Percentiles rank a stretch among this genome's conserved stretches.
These are phyloP conservation scores for Laodelphax striatellus DNA, from an alignment of 1,140 invertebrate species.

Conservation along the genomic window DNA sequence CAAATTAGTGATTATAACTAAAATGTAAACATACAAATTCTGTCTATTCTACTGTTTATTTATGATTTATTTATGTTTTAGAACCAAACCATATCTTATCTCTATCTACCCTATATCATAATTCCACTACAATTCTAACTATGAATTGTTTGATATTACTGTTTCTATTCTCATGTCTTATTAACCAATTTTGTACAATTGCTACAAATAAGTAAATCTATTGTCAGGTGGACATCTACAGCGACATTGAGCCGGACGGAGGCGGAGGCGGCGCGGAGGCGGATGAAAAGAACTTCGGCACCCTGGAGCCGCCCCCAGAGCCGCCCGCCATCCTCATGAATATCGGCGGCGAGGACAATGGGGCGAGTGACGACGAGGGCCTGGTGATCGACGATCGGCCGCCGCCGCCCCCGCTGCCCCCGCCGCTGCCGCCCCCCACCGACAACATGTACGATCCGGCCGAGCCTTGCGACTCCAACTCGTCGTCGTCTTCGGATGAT, in stretches of 20 bases:
- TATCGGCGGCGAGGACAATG: slow-evolving; percentile 22
- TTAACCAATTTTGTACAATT: too few relatives aligned
- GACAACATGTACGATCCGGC: slow-evolving; percentile 43
- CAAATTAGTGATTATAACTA: too few relatives aligned
- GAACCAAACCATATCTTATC: too few relatives aligned
- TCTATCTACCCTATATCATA: too few relatives aligned
- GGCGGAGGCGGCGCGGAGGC: slow-evolving; percentile 15
- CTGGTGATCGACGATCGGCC: slow-evolving; percentile 48
- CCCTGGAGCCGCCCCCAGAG: slow-evolving; percentile 36
- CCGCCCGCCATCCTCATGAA: slow-evolving; percentile 38
- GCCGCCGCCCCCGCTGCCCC: slow-evolving; percentile 12
- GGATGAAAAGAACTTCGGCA: slow-evolving; percentile 14
- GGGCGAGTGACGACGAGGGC: slow-evolving; percentile 47
- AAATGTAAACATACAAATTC: too few relatives aligned
- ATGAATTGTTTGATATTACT: too few relatives aligned
- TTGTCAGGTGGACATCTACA: slow-evolving; percentile 41
- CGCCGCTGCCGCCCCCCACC: slow-evolving; percentile 10
- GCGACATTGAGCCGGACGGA: slow-evolving; percentile 38
- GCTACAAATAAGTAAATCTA: too few relatives aligned
- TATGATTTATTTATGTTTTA: too few relatives aligned
- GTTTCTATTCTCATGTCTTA: too few relatives aligned
- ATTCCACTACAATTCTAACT: too few relatives aligned
- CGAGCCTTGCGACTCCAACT: neutral
- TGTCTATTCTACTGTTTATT: too few relatives aligned
- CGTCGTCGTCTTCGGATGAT: neutral